A percentile compares a stretch with the other conserved stretches of the same genome.
These are phyloP conservation scores for Lepidothrix coronata DNA, from an alignment of 2,113 vertebrate species.

Conservation along the genomic window DNA sequence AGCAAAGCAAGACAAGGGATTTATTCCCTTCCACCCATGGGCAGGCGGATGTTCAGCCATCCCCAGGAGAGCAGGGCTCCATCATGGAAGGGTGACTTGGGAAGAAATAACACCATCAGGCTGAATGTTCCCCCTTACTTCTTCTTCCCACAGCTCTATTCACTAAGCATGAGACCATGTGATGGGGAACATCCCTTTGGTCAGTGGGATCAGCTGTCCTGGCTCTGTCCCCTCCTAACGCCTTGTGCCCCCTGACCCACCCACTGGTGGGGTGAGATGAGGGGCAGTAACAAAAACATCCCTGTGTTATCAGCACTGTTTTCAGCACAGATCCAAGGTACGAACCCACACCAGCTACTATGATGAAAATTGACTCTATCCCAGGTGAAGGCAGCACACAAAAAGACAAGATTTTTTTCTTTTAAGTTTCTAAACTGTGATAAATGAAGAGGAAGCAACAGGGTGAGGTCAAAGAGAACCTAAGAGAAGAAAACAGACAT, in stretches of 20 bases:
- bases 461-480: not conserved
- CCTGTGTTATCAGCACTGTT: not conserved
- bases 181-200: not conserved
- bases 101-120: not conserved
- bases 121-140: not conserved
- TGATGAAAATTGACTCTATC: not conserved
- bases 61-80: not conserved
- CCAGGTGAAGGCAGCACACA: not conserved
- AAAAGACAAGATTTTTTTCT: accelerated
- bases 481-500: not conserved
- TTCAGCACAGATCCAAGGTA: not conserved
- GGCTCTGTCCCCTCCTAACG: not conserved
- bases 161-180: not conserved
- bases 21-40: not conserved
- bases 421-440: not conserved
- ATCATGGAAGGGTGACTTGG: not conserved
- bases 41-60: not conserved
- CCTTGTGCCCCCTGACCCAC: not conserved
- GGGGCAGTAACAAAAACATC: not conserved
- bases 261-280: not conserved
- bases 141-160: not conserved
- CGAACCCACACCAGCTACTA: not conserved
- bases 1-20: not conserved
- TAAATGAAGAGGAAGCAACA: not conserved
- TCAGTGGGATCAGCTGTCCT: not conserved